Percentiles rank a stretch among this genome's conserved stretches.
phyloP scores from a whole-genome alignment of 2,113 vertebrate species.

The Lampris incognitus region DNA sequence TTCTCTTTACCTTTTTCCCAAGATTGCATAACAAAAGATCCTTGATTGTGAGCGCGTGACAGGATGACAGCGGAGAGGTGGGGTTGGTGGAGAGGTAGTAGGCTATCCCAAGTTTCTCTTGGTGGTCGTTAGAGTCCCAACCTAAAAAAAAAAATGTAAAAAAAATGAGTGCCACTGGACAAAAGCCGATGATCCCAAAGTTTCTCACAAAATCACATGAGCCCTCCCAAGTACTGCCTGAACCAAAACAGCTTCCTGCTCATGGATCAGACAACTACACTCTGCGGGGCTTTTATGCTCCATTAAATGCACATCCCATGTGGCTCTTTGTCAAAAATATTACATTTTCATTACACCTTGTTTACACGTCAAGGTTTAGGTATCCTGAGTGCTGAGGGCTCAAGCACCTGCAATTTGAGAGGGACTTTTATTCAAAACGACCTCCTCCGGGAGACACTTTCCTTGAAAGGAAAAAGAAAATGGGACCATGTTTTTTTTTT shows the following conservation, averaged over 20 bases:
- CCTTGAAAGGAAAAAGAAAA: background rate
- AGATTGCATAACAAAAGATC: slow-evolving; percentile 88
- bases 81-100: slow-evolving; percentile 25
- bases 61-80: background rate
- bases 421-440: slow-evolving; percentile 12
- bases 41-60: slow-evolving; percentile 86
- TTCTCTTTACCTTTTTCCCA: slow-evolving; percentile 82
- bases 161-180: no score
- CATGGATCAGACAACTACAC: background rate
- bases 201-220: no score
- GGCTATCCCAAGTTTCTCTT: slow-evolving; percentile 66
- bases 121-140: slow-evolving; percentile 78
- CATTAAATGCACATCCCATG: slow-evolving; percentile 5
- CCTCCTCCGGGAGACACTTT: slow-evolving; percentile 18
- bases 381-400: background rate
- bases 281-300: background rate
- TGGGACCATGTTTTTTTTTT: slow-evolving; percentile 11
- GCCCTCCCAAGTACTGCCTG: no score
- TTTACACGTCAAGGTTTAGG: background rate
- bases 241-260: background rate
- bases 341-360: background rate
- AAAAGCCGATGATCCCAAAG: no score
- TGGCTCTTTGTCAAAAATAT: background rate
- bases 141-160: slow-evolving; percentile 52
- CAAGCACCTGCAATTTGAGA: slow-evolving; percentile 4